Percentiles rank a stretch among this genome's conserved stretches.
Conservation (phyloP, 2,888 invertebrate genomes). For the Noctua pronuba region DNA sequence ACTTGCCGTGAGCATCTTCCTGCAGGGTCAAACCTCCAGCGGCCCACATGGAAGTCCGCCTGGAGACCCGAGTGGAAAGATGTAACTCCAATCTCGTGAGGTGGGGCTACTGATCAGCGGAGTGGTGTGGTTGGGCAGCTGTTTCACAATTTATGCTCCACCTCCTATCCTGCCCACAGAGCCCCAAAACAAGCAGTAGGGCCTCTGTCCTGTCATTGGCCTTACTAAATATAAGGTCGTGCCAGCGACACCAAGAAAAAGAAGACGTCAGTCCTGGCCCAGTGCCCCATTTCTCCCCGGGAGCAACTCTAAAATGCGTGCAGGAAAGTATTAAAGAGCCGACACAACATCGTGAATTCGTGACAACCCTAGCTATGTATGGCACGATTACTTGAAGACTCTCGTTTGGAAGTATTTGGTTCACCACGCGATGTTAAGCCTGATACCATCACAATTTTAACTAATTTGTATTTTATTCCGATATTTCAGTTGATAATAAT, state of each 20-base stretch:
- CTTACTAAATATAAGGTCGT: too few species aligned
- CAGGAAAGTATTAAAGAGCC: slow-evolving; percentile 27
- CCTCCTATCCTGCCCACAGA: not conserved
- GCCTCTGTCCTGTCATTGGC: not conserved
- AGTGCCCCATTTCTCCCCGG: slow-evolving; percentile 54
- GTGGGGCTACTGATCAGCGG: not conserved
- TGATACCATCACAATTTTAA: slow-evolving; percentile 23
- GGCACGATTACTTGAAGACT: slow-evolving; percentile 32
- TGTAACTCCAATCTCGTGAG: not conserved
- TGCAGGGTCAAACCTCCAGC: not conserved
- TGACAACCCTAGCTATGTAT: slow-evolving; percentile 35
- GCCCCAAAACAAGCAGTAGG: not conserved
- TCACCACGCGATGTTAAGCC: slow-evolving; percentile 41
- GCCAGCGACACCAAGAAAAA: not conserved
- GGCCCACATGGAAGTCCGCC: not conserved
- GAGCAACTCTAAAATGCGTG: slow-evolving; percentile 57
- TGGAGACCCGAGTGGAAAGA: not conserved
- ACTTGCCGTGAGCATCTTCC: not conserved
- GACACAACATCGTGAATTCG: slow-evolving; percentile 45
- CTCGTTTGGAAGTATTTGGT: slow-evolving; percentile 34
- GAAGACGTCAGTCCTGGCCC: slow-evolving; percentile 34
- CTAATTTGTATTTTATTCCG: not conserved
- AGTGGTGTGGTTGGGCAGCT: not conserved
- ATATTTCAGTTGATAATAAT: slow-evolving; percentile 4
- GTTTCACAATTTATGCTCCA: not conserved